Percentiles rank a stretch among this genome's conserved stretches.
Evolutionary conservation across 2,797 vertebrate genomes (phyloP).

Genomic region (Percopsis omiscomaycus): DNA sequence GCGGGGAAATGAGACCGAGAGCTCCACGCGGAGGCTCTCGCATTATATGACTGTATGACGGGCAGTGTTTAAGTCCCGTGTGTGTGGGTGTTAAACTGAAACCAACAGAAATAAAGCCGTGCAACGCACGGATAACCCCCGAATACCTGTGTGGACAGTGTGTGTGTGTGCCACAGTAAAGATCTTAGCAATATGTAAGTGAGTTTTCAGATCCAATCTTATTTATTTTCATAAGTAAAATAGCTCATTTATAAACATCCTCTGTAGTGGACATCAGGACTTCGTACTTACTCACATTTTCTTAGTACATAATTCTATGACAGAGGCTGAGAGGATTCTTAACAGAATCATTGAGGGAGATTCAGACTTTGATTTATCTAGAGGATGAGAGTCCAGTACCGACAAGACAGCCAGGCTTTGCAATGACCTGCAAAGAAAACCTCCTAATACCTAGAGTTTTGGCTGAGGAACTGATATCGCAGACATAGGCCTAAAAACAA

Average conservation of each 20-base stretch:
- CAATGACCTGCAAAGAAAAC: slow-evolving; percentile 12
- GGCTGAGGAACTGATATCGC: slow-evolving; percentile 24
- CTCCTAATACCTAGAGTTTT: slow-evolving; percentile 17
- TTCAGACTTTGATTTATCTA: slow-evolving; percentile 5
- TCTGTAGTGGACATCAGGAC: background rate
- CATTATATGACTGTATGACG: too few relatives aligned
- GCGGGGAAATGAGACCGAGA: too few relatives aligned
- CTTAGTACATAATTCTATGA: background rate
- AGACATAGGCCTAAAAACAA: slow-evolving; percentile 4
- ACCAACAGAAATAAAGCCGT: too few relatives aligned
- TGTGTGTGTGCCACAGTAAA: too few relatives aligned
- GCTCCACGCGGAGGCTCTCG: too few relatives aligned
- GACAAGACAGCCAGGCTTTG: slow-evolving; percentile 19
- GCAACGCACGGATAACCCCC: too few relatives aligned
- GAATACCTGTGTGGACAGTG: too few relatives aligned
- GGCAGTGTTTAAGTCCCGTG: too few relatives aligned
- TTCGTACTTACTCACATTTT: background rate
- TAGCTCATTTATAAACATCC: background rate
- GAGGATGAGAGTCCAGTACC: slow-evolving; percentile 12
- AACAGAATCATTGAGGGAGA: slow-evolving; percentile 17
- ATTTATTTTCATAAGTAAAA: background rate
- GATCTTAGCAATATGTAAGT: background rate
- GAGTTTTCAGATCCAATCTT: background rate
- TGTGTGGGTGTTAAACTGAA: too few relatives aligned
- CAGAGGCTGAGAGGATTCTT: slow-evolving; percentile 3